Base-by-base conservation (phyloP, 2,797 vertebrate species). In the Macropodus opercularis region DNA sequence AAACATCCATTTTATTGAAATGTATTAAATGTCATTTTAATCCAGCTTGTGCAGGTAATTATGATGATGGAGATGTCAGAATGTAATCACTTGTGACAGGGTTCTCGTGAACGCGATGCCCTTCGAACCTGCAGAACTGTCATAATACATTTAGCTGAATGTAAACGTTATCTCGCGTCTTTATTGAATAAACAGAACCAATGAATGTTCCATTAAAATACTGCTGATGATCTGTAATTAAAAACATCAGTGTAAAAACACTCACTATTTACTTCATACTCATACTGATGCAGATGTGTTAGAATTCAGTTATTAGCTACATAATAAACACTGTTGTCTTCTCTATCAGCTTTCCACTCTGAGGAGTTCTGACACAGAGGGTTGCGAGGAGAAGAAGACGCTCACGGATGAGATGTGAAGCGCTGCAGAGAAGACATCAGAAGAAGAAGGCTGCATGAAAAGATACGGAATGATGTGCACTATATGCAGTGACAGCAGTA, bases 351-450 rank as follows among this genome's bases (percentile, higher is more conserved):
- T 63, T 86, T 90, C 31, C 80, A 84, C 61, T 84, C 87, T 0
- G 89, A 91, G 39, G 89, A 91, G 3, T 71, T 85, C 55, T 91
- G 61, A 89, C 24, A 17, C 14, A 34, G 49, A 65, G 14, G 21
- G 63, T 12, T 6, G 42, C 5, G 14, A 19, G 47, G 41, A 32
- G n/a, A 51, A 44, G 3, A 24, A 2, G 21, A 22, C 46, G 18
- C 32, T 0, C n/a, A n/a, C n/a, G 8, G 41, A 18, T 10, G 39
- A 17, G 22, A 7, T n/a, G 11, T 24, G 46, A 29, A 19, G 12
- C 56, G 24, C 3, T 27, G 14, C 34, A 42, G 8, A 21, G 35
- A 13, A 8, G 38, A 39, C 14, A 27, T 10, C 22, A 60, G 13
- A 23, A 29, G 18, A 15, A 32, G 8, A 32, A 22, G 19, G 19